Evolutionary conservation across 2,797 vertebrate species (phyloP).

Genomic region (Argyrosomus regius): DNA sequence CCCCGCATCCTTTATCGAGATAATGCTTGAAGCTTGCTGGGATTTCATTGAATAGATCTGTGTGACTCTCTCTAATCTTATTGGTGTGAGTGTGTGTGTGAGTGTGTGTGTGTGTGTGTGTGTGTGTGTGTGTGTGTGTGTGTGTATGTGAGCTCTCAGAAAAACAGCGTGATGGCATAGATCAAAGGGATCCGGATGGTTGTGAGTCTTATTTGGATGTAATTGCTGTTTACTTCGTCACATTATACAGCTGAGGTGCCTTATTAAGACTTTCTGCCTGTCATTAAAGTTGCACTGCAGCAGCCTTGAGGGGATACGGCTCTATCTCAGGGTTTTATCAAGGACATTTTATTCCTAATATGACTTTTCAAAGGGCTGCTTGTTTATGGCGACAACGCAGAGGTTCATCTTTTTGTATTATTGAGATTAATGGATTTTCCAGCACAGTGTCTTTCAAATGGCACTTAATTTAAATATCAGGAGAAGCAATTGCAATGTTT

Average conservation of each 20-base stretch:
- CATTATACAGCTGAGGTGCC: conserved; percentile 81
- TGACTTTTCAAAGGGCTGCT: conserved; percentile 59
- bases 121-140: conserved; percentile 28
- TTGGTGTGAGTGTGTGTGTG: conserved; percentile 36
- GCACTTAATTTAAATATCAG: conserved; percentile 30
- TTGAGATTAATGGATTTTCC: conserved; percentile 47
- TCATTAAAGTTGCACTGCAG: conserved; percentile 63
- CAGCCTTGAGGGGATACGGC: conserved; percentile 48
- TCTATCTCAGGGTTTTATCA: conserved; percentile 66
- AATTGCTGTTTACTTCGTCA: conserved; percentile 83
- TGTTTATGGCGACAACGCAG: conserved; percentile 35
- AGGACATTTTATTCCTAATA: conserved; percentile 61
- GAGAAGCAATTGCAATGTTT: neutral
- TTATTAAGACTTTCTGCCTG: conserved; percentile 75
- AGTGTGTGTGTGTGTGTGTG: conserved; percentile 32
- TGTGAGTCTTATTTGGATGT: conserved; percentile 76
- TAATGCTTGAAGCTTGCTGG: conserved; percentile 72
- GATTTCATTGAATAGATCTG: conserved; percentile 78
- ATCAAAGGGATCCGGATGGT: conserved; percentile 78
- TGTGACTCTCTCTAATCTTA: conserved; percentile 76
- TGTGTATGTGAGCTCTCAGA: conserved; percentile 24
- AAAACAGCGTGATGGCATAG: conserved; percentile 62
- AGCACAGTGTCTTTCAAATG: conserved; percentile 22
- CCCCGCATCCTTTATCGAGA: conserved; percentile 76
- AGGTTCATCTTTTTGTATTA: conserved; percentile 38